Base-by-base conservation (phyloP, 2,797 vertebrate genomes). In the Ctenopoma multispine region DNA sequence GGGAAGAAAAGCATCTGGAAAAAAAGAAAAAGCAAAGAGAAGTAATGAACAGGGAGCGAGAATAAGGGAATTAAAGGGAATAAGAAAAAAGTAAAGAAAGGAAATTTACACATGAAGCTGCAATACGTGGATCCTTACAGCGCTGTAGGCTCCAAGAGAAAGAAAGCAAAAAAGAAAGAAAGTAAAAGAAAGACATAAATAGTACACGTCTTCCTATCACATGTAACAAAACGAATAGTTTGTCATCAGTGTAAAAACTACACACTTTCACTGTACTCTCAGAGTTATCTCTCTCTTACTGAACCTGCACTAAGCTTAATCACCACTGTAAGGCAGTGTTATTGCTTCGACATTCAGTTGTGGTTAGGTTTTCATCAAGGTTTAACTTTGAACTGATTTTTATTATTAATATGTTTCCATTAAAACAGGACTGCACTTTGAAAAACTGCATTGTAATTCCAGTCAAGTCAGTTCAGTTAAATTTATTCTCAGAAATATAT, bases 51-150 rank as follows among this genome's bases (percentile, higher is more conserved):
- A 50, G 4, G 40, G 10, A 6, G 2, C 20, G 34, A 4, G 17
- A 0, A 24, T 36, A 12, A 20, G 34, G 5, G 14, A 0, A 21
- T 36, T 7, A 36, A 64, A 12, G 10, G 17, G 34, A 65, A 20
- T 20, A 29, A 10, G 15, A 49, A 36, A 21, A 60, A 70, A 74
- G 63, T 48, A 63, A 75, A 80, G 58, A 63, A 53, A 64, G 34
- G 12, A 85, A 84, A 63, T 83, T 83, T 78, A 75, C 66, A 75
- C 61, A 68, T 67, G 47, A 72, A 62, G 4, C 55, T 69, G 69
- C 75, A 56, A 56, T 71, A 38, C 41, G 60, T 48, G 51, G 63
- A 75, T 79, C 44, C 7, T 38, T 49, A n/a, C 27, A 55, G 20
- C 46, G 65, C 31, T 64, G 55, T 46, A 43, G 65, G 66, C 54